Percentiles rank a stretch among this genome's conserved stretches.
phyloP scores from a whole-genome alignment of 1,140 invertebrate genomes.

The Zaprionus nigranus region DNA sequence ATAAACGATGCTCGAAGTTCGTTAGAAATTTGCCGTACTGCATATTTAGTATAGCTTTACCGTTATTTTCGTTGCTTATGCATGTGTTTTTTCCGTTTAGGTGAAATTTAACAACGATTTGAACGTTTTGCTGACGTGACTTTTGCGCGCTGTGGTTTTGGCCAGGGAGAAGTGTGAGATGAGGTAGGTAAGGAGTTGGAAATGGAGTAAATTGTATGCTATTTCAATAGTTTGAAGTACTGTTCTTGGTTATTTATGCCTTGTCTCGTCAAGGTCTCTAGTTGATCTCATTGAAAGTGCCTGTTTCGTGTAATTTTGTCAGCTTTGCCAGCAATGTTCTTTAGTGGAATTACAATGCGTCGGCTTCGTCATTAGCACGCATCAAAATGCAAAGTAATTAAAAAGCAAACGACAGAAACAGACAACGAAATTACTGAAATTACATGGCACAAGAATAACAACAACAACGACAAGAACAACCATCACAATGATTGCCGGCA shows the following conservation, averaged over 20 bases:
- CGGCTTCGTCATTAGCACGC: constrained; percentile 41
- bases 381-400: constrained; percentile 57
- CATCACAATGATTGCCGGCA: constrained; percentile 71
- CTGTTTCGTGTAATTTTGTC: background rate
- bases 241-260: no score
- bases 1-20: constrained; percentile 51
- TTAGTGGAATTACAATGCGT: constrained; percentile 12
- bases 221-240: no score
- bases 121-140: background rate
- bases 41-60: constrained; percentile 61
- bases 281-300: background rate
- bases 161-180: background rate
- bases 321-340: background rate
- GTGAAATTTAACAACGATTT: constrained; percentile 1
- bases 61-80: constrained; percentile 58
- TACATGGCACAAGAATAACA: constrained; percentile 39
- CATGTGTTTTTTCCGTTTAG: constrained; percentile 66
- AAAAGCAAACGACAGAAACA: constrained; percentile 42
- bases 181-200: background rate
- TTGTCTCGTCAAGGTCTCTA: background rate
- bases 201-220: no score
- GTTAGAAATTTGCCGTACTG: constrained; percentile 43
- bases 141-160: background rate
- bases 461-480: constrained; percentile 14
- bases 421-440: constrained; percentile 51